Evolutionary conservation across 1,140 invertebrate genomes (phyloP), one percentile per base, ranked within the genome.

Genomic region (Pogonomyrmex californicus): DNA sequence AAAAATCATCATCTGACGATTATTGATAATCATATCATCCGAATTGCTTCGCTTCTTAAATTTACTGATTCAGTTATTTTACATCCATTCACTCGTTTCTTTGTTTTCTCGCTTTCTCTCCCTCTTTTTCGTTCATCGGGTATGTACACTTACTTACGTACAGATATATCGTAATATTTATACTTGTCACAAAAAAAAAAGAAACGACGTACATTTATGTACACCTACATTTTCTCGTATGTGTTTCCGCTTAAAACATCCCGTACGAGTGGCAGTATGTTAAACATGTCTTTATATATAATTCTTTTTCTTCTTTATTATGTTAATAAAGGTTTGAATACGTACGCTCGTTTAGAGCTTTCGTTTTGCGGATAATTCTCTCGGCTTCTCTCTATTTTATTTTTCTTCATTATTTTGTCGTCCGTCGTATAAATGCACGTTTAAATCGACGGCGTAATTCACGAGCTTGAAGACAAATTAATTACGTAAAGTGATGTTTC

Each of bases 261-360:
- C 77, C 88, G 73, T 89, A 92, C 88, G 89, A 93, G 92, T 94
- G 92, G 94, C 93, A 94, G 94, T 94, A 94, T 94, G 86, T 93
- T 90, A 91, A 86, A 92, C 58, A 86, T 90, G 71, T 93, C 87
- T 91, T 85, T 78, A 77, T 83, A 2, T 82, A 73, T 82, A 79
- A 30, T 87, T 88, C 60, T 47, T 56, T 9, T 73, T 47, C 56
- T 33, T 68, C 49, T 71, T 68, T 65, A 78, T 88, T 79, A 56
- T 56, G 63, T 75, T 23, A 79, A 86, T 56, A n/a, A n/a, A n/a
- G 85, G 41, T 82, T 86, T 86, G 90, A 66, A 87, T 90, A 87
- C 60, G 17, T 86, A 49, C 62, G 62, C 56, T 60, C 54, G 56
- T 71, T 76, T 76, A 87, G 63, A 85, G 51, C 49, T 54, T 60